These are phyloP conservation scores for Latrodectus hesperus DNA, from an alignment of 2,888 invertebrate species.

Conservation along the genomic window DNA sequence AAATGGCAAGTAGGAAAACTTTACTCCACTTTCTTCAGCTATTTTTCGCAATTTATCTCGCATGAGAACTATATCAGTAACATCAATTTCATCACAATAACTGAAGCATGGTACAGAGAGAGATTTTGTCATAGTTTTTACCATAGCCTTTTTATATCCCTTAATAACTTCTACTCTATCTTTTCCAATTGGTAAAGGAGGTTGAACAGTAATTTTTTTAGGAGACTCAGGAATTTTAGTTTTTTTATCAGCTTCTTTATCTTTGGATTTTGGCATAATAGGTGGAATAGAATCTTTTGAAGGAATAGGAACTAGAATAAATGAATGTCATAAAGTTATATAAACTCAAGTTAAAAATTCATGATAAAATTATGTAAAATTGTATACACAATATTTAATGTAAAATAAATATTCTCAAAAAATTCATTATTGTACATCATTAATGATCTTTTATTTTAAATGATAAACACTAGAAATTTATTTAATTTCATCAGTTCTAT, in stretches of 20 bases:
- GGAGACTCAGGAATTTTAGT: not conserved
- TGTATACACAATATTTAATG: too few relatives aligned
- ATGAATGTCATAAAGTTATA: not conserved
- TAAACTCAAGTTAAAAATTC: too few relatives aligned
- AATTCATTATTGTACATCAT: too few relatives aligned
- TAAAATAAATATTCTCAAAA: too few relatives aligned
- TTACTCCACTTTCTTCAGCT: slow-evolving; percentile 79
- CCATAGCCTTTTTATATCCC: slow-evolving; percentile 93
- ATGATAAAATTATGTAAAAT: too few relatives aligned
- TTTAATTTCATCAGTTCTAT: too few relatives aligned
- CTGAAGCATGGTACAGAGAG: slow-evolving; percentile 95
- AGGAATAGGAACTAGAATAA: not conserved
- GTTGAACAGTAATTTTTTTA: slow-evolving; percentile 52
- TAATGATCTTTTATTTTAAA: too few relatives aligned
- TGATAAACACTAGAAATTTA: too few relatives aligned
- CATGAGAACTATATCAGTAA: slow-evolving; percentile 84
- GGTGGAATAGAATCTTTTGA: slow-evolving; percentile 55
- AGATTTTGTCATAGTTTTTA: slow-evolving; percentile 94
- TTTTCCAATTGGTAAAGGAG: slow-evolving; percentile 62
- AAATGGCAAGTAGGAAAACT: slow-evolving; percentile 94
- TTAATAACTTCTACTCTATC: slow-evolving; percentile 82
- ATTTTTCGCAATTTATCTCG: slow-evolving; percentile 81
- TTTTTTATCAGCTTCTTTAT: not conserved
- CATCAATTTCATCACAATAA: slow-evolving; percentile 93
- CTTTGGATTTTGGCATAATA: slow-evolving; percentile 24